Evolutionary conservation across 2,113 vertebrate genomes (phyloP), one percentile per base, ranked within the genome.

Genomic region (Argyrosomus japonicus): DNA sequence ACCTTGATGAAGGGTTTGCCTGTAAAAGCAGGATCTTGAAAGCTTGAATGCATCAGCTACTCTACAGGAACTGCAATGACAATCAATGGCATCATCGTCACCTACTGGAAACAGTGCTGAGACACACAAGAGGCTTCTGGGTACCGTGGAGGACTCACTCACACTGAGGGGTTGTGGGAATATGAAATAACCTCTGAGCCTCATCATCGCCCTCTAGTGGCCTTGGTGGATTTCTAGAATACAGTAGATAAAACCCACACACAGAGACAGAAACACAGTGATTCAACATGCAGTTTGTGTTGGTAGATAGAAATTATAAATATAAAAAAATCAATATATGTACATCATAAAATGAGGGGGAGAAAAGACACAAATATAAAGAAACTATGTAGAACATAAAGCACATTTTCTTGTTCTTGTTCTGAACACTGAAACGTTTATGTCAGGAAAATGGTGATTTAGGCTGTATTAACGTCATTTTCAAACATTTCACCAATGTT

Each of bases 181-280:
- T 58, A 6, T 54, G 47, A 56, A 53, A 23, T 29, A 27, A 84
- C 23, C 21, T 14, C 8, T 25, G 85, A 71, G 86, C 63, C 58
- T 54, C 36, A 29, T 94, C 57, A 85, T 36, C 65, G 84, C 94
- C 95, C 95, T 94, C 95, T 95, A 78, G 89, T 88, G 95, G 93
- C 60, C 70, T 0, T 54, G 6, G 45, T 12, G 18, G 12, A 43
- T 11, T 67, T 11, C 36, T 23, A 45, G 45, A 54, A 13, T n/a
- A 50, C 36, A 67, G 51, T n/a, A 27, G 25, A 69, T 14, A 54
- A 48, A 36, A 36, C 21, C 18, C 2, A 51, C 23, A 72, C 21
- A 32, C 25, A 27, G 10, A 58, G 2, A 63, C 27, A 54, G 25
- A 48, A 15, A 47, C 2, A 74, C 54, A 54, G 3, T 12, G 36